Percentiles rank a stretch among this genome's conserved stretches.
Evolutionary conservation across 2,888 invertebrate species (phyloP).

Genomic region (Yponomeuta plumbellus): DNA sequence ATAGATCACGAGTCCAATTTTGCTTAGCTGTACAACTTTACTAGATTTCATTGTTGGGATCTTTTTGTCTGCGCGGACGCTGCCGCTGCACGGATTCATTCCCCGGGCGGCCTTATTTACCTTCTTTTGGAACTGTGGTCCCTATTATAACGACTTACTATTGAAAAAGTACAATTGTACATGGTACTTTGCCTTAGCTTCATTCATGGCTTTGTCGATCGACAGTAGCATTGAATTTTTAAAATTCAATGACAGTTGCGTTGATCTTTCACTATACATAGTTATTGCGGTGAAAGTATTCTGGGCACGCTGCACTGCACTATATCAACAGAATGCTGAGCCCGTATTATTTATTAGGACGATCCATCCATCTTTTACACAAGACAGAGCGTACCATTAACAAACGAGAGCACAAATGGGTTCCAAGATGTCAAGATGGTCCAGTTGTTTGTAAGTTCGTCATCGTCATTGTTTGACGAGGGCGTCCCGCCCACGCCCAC

Average conservation of each 20-base stretch:
- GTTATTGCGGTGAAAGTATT: conserved; percentile 10
- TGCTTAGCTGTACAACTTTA: not conserved
- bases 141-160: no score
- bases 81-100: not conserved
- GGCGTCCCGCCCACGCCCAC: not conserved
- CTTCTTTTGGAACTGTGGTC: not conserved
- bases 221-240: not conserved
- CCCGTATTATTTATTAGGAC: no score
- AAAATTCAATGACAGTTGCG: not conserved
- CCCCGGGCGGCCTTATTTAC: not conserved
- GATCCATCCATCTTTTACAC: no score
- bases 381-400: not conserved
- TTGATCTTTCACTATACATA: not conserved
- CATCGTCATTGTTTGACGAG: no score
- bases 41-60: no score
- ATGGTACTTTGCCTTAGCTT: not conserved
- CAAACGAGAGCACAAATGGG: no score
- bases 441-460: no score
- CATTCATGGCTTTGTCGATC: not conserved
- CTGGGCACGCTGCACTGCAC: not conserved
- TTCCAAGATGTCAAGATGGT: no score
- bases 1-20: not conserved
- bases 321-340: no score
- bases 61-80: no score
- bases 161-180: no score